Conservation (phyloP, 1,140 invertebrate species). For the Cydia fagiglandana region DNA sequence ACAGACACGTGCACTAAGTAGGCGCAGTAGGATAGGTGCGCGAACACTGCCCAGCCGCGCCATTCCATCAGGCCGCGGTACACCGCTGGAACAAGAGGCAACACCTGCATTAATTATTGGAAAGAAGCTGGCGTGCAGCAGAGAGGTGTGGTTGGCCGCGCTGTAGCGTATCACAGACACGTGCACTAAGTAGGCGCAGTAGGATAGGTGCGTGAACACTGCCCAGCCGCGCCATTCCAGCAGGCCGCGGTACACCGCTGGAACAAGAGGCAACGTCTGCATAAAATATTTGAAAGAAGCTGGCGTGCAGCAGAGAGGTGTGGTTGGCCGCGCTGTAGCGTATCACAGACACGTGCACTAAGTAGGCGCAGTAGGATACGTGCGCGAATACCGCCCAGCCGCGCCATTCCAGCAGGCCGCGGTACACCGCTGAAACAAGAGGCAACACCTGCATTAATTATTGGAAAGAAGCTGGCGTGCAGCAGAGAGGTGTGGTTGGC, state of each 20-base stretch:
- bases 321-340: conserved; percentile 21
- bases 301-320: conserved; percentile 6
- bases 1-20: conserved; percentile 42
- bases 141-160: conserved; percentile 11
- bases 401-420: conserved; percentile 42
- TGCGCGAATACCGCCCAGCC: conserved; percentile 43
- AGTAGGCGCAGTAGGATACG: conserved; percentile 42
- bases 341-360: conserved; percentile 41
- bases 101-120: not conserved
- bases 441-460: too few relatives aligned
- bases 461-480: not conserved
- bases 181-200: conserved; percentile 45
- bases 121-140: not conserved
- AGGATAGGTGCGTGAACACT: conserved; percentile 39
- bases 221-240: conserved; percentile 49
- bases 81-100: conserved; percentile 28
- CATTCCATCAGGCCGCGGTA: conserved; percentile 44
- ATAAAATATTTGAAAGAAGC: too few relatives aligned
- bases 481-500: conserved; percentile 16
- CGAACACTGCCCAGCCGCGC: conserved; percentile 43
- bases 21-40: conserved; percentile 42
- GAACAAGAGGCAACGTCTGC: not conserved
- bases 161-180: conserved; percentile 33
- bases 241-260: conserved; percentile 38
- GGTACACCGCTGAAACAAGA: conserved; percentile 36